Base-by-base conservation (phyloP, 1,140 invertebrate species). In the Thaumetopoea pityocampa region DNA sequence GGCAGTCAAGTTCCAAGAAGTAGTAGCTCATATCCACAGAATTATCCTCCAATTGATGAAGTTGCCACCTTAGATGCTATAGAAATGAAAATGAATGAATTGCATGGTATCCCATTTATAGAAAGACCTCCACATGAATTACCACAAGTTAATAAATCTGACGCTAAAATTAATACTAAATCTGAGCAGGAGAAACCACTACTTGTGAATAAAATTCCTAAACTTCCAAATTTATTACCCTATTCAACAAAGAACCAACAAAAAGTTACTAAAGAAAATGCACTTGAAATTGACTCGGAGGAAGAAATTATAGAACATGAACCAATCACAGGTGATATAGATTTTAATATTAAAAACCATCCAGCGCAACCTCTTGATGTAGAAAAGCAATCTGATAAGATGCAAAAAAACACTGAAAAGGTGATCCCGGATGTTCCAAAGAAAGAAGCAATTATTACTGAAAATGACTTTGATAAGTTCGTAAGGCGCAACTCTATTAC, bases 391-490 rank as follows among this genome's bases (percentile, higher is more conserved):
- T 35, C 42, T 8, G 10, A 46, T 16, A 9, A 26, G 2, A 19
- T 8, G n/a, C n/a, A n/a, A n/a, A n/a, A n/a, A n/a, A 41, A 30
- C 16, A 33, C n/a, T 19, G 33, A 58, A 14, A 53, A 52, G 27
- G 17, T 26, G 4, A 43, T 27, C 20, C 9, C 16, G 12, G 38
- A 51, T 24, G n/a, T 17, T 27, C 17, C 28, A n/a, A 61, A 56
- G 35, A 41, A 20, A 10, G 55, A 48, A 41, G 28, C 53, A 11
- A 68, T 82, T 22, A 84, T 84, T 24, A 83, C 76, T 17, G 82
- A 85, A 66, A 81, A 72, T 33, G 82, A 85, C 49, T 85, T 85
- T 53, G 82, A 85, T 47, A 83, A 84, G 60, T 85, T 85, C 64
- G 79, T 65, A 3, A 57, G 82, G 58, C 54, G 82, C 32, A 85